These are phyloP conservation scores for Venusia cambrica DNA, from an alignment of 2,888 invertebrate species.

Conservation along the genomic window DNA sequence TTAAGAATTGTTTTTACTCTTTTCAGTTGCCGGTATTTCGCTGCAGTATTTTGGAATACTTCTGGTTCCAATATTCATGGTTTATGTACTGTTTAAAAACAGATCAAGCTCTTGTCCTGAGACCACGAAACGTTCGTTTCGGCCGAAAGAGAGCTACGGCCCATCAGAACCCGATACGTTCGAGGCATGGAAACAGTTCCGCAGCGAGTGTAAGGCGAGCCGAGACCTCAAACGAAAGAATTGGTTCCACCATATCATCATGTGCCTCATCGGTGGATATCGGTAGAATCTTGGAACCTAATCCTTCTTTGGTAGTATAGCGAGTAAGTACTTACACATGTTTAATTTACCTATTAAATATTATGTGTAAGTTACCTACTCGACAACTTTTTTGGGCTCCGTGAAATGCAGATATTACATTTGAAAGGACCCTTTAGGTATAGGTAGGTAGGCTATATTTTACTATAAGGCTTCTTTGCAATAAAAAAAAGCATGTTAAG, in stretches of 20 bases:
- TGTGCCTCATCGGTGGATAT: constrained; percentile 61
- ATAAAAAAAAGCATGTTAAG: too few species aligned
- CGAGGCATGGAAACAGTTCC: constrained; percentile 82
- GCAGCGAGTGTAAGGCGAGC: constrained; percentile 62
- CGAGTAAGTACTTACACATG: too few species aligned
- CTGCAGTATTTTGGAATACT: constrained; percentile 66
- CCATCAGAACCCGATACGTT: constrained; percentile 76
- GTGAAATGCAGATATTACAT: too few species aligned
- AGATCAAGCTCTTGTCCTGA: constrained; percentile 51
- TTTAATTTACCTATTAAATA: too few species aligned
- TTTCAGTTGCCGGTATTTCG: constrained; percentile 61
- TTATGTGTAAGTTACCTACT: too few species aligned
- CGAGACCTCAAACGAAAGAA: constrained; percentile 52
- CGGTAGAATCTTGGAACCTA: constrained; percentile 33
- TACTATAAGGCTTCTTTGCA: too few species aligned
- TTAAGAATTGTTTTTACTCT: constrained; percentile 15
- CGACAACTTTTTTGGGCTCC: too few species aligned
- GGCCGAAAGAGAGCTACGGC: constrained; percentile 64
- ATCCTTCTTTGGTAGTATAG: neutral
- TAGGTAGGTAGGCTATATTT: too few species aligned
- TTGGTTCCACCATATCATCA: constrained; percentile 59
- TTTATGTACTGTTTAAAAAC: constrained; percentile 56
- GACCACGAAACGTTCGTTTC: constrained; percentile 67
- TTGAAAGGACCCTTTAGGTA: too few species aligned
- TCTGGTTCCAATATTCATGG: constrained; percentile 61